phyloP scores from a whole-genome alignment of 2,797 vertebrate genomes.

The Lates japonicus region DNA sequence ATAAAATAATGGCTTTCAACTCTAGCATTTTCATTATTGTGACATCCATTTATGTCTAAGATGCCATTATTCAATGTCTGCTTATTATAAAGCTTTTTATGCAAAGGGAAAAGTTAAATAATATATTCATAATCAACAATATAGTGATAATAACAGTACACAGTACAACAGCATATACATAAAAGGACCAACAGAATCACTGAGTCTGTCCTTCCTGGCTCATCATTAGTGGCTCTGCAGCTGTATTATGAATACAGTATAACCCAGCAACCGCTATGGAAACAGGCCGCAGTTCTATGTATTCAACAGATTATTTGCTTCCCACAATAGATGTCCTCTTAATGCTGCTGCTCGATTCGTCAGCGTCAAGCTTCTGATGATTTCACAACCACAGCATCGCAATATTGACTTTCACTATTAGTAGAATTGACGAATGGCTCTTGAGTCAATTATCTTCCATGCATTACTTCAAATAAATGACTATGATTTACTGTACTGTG shows the following conservation, averaged over 20 bases:
- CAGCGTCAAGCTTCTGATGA: conserved; percentile 4
- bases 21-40: too few species aligned
- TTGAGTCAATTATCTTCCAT: neutral
- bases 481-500: neutral
- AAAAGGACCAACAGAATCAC: neutral
- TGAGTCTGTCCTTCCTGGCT: neutral
- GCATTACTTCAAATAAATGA: neutral
- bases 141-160: neutral
- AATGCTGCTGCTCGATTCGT: conserved; percentile 1
- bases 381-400: conserved; percentile 21
- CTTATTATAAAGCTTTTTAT: neutral
- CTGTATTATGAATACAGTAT: conserved; percentile 26
- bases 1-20: too few species aligned
- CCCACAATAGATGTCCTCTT: conserved; percentile 14
- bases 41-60: neutral
- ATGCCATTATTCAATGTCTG: neutral
- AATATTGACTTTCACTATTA: conserved; percentile 5
- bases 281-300: conserved; percentile 45
- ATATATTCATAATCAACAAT: neutral
- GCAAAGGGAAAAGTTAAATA: neutral
- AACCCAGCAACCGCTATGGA: conserved; percentile 60
- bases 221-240: conserved; percentile 8
- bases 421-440: neutral
- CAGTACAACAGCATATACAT: too few species aligned
- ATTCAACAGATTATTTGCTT: conserved; percentile 47